A percentile compares a stretch with the other conserved stretches of the same genome.
Evolutionary conservation across 2,888 invertebrate species (phyloP).

Genomic region (Drosophila kambysellisi): DNA sequence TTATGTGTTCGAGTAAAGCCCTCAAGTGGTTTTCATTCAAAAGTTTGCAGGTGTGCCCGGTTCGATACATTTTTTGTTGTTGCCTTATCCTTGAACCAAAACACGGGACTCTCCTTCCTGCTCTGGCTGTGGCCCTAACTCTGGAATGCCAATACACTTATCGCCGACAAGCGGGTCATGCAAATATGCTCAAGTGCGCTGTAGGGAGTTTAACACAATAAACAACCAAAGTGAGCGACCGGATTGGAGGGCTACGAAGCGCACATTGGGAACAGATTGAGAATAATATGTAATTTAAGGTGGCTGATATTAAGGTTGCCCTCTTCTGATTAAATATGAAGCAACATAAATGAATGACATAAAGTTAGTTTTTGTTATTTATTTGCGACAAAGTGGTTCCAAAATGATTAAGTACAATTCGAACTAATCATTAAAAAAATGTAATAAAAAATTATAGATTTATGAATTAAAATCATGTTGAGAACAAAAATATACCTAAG

Average conservation of each 20-base stretch:
- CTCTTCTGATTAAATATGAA: not conserved
- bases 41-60: slow-evolving; percentile 76
- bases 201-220: slow-evolving; percentile 74
- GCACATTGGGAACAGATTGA: slow-evolving; percentile 36
- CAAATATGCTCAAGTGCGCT: slow-evolving; percentile 77
- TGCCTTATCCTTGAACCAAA: slow-evolving; percentile 57
- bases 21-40: slow-evolving; percentile 69
- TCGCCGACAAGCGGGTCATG: slow-evolving; percentile 72
- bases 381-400: not conserved
- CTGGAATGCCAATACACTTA: slow-evolving; percentile 75
- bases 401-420: not conserved
- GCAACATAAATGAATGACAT: not conserved
- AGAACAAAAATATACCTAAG: accelerated
- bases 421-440: not conserved
- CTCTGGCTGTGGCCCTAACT: slow-evolving; percentile 17
- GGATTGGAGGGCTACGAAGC: slow-evolving; percentile 47
- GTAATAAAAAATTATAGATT: not conserved
- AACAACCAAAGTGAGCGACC: slow-evolving; percentile 64
- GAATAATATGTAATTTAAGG: not conserved
- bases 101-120: slow-evolving; percentile 28
- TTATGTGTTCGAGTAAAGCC: slow-evolving; percentile 50
- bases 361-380: not conserved
- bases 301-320: too few species aligned
- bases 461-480: accelerated
- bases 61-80: slow-evolving; percentile 60